Evolutionary conservation across 2,113 vertebrate genomes (phyloP).

Genomic region (Rhizomys pruinosus): DNA sequence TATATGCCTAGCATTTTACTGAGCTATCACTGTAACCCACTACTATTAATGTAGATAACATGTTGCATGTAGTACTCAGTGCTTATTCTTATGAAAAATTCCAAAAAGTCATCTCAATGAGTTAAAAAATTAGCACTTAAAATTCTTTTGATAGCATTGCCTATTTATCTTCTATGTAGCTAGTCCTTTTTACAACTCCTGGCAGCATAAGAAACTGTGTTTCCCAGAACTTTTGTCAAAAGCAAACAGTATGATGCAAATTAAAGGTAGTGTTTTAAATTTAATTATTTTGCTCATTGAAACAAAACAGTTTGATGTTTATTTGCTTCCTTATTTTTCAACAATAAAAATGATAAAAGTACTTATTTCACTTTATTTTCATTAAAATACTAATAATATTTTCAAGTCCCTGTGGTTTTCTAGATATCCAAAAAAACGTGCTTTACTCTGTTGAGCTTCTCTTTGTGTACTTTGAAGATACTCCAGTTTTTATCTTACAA

Average conservation of each 20-base stretch:
- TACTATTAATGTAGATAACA: not conserved
- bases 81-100: conserved; percentile 9
- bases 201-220: not conserved
- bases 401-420: not conserved
- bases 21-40: not conserved
- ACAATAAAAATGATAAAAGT: conserved; percentile 30
- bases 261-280: conserved; percentile 43
- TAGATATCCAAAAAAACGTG: not conserved
- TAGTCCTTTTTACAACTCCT: not conserved
- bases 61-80: not conserved
- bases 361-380: not conserved
- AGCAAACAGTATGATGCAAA: conserved; percentile 45
- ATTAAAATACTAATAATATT: conserved; percentile 12
- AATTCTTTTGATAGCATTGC: not conserved
- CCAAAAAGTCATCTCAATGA: not conserved
- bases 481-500: not conserved
- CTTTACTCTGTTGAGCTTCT: not conserved
- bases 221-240: not conserved
- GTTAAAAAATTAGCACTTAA: conserved; percentile 46
- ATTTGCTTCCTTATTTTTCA: conserved; percentile 30
- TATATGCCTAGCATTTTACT: not conserved
- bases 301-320: conserved; percentile 17
- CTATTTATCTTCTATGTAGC: not conserved
- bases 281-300: conserved; percentile 40
- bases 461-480: not conserved